Evolutionary conservation across 2,888 invertebrate genomes (phyloP).

Genomic region (Pterostichus niger): DNA sequence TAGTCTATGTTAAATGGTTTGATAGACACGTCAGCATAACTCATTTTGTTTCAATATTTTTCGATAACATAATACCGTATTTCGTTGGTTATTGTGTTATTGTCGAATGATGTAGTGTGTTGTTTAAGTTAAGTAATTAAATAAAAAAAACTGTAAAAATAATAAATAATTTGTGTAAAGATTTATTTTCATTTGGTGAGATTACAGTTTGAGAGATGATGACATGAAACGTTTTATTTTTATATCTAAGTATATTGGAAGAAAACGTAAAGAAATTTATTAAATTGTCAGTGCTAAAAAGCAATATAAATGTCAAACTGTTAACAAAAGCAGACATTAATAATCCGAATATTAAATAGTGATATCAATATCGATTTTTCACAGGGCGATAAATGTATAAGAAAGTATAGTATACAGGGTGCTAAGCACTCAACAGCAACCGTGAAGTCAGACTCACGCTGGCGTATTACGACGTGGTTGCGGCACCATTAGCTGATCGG

Average conservation of each 20-base stretch:
- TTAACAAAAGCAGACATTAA: constrained; percentile 41
- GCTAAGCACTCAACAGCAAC: constrained; percentile 19
- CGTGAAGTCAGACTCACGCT: constrained; percentile 38
- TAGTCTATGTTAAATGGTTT: too few relatives aligned
- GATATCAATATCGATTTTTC: constrained; percentile 38
- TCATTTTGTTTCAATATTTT: too few relatives aligned
- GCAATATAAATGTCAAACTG: constrained; percentile 10
- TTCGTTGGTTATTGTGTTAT: too few relatives aligned
- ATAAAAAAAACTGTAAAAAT: too few relatives aligned
- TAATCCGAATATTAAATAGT: constrained; percentile 39
- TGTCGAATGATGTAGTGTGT: too few relatives aligned
- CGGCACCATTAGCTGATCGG: constrained; percentile 62
- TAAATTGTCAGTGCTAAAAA: constrained; percentile 15
- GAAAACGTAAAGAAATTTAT: constrained; percentile 20
- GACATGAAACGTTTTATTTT: too few relatives aligned
- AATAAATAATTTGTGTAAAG: too few relatives aligned
- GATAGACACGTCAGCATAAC: too few relatives aligned
- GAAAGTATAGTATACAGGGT: background rate
- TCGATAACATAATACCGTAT: too few relatives aligned
- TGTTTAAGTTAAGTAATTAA: too few relatives aligned
- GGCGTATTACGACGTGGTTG: constrained; percentile 61
- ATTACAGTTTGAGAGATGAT: too few relatives aligned
- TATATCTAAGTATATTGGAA: background rate
- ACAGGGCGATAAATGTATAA: constrained; percentile 2
- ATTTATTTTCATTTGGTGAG: too few relatives aligned